Base-by-base conservation (phyloP, 92 coral and sea anemone genomes). In the Epizoanthus rinbou region DNA sequence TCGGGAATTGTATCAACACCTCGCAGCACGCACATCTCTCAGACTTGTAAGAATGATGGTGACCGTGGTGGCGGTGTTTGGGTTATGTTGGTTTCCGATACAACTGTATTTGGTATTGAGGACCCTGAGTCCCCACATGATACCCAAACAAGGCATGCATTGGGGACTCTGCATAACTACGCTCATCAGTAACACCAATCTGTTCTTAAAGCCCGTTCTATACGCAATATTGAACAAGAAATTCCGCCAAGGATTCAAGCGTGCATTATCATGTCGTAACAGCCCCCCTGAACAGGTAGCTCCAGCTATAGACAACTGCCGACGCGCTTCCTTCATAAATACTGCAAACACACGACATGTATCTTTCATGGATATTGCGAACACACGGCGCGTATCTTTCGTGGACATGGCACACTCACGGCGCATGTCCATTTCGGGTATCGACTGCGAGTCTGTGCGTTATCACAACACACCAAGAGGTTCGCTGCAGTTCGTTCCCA, bases 11-110 rank as follows among this genome's bases (percentile, higher is more conserved):
- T 68, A 19, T 59, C 79, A 79, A 41, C 62, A 71, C 25, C 85
- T 41, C 41, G 85, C 66, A 69, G 76, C 43, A 4, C 50, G 39
- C 14, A 86, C 66, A 17, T 52, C 80, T n/a, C 84, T 76, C 56
- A 69, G 57, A 18, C 78, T 41, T 37, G 75, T 17, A 69, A 69
- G 67, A 78, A 86, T 71, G 80, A 79, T 86, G 85, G 54, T 66
- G 58, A 59, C 66, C 47, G 80, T 86, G 33, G 88, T 86, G 75
- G 54, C 57, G 4, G 65, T 72, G 5, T 86, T 86, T 57, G 76
- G 65, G 6, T 23, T 79, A 24, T 86, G 85, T 69, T 78, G 80
- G 88, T 75, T 79, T 4, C 88, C 88, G 64, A 69, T 86, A 41
- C 85, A 86, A 78, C 2, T 86, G 3, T 86, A 59, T 57, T 63